Percentiles rank a stretch among this genome's conserved stretches.
These are phyloP conservation scores for Lasius fuliginosus DNA, from an alignment of 2,888 invertebrate genomes.

Conservation along the genomic window DNA sequence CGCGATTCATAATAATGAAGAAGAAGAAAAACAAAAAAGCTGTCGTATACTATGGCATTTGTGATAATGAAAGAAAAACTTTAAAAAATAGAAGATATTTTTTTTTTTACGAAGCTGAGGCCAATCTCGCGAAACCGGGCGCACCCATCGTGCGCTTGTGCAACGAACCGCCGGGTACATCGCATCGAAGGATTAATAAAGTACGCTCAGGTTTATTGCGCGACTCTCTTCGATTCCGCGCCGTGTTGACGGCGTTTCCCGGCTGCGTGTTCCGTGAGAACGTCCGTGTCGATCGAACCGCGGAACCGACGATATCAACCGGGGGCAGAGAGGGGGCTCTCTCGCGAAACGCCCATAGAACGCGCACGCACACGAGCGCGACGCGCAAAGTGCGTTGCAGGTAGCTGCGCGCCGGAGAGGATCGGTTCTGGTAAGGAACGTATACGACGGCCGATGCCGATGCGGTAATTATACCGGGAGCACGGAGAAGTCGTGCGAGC, in stretches of 20 bases:
- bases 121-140: not conserved
- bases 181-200: conserved; percentile 41
- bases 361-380: not conserved
- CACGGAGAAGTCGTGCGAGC: conserved; percentile 70
- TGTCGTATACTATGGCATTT: not conserved
- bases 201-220: conserved; percentile 46
- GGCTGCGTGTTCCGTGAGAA: conserved; percentile 70
- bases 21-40: not conserved
- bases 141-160: conserved; percentile 10
- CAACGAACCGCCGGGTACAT: conserved; percentile 26
- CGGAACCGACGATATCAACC: conserved; percentile 57
- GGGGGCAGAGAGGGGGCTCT: conserved; percentile 18
- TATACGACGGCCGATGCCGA: conserved; percentile 80
- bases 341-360: conserved; percentile 10
- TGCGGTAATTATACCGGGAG: conserved; percentile 79
- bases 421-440: conserved; percentile 75
- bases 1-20: not conserved
- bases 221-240: conserved; percentile 64
- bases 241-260: conserved; percentile 52
- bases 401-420: conserved; percentile 62
- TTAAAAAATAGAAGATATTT: not conserved
- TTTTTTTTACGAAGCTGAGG: not conserved
- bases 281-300: conserved; percentile 49
- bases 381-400: conserved; percentile 51
- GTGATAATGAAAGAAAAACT: conserved; percentile 56